Base-by-base conservation (phyloP, 2,797 vertebrate genomes). In the Synanceia verrucosa region DNA sequence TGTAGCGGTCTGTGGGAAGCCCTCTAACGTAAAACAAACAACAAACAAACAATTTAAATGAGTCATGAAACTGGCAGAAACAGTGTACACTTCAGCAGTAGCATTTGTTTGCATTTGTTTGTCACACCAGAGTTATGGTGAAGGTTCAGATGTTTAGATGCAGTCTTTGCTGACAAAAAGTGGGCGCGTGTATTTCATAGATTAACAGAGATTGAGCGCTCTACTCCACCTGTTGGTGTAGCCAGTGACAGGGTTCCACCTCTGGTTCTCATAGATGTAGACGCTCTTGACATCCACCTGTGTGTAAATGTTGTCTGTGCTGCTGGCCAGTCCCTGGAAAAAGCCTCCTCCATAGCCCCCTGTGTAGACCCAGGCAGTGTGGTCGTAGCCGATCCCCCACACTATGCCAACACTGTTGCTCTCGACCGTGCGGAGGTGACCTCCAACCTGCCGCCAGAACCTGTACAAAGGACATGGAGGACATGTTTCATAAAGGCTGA, bases 371-470 rank as follows among this genome's bases (percentile, higher is more conserved):
- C 98, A 99, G 56, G 96, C 95, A 0, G 96, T 97, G 94, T 97
- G 95, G 86, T 99, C 96, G 0, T 95, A 96, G 61, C 97, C 96
- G 0, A 99, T 74, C 47, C 97, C 98, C 98, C 98, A 99, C 34
- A 97, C 97, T 8, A 99, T 91, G 2, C 98, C 98, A 0, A 82
- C 89, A 66, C 94, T 92, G 82, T 95, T 97, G 82, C 95, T 94
- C 88, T 99, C 98, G 8, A 99, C 86, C 62, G 94, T 3, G 1
- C 94, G 94, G 43, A 99, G 92, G 82, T 99, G 98, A 6, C 98
- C 98, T 48, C 98, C 98, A 4, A 99, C 90, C 86, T 98, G 98
- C 12, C 95, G 93, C 98, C 98, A 99, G 86, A 97, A 99, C 97
- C 98, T 99, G 86, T 21, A 39, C 26, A n/a, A 33, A 73, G n/a